Base-by-base conservation (phyloP, 2,888 invertebrate species). In the Acanthosoma haemorrhoidale region DNA sequence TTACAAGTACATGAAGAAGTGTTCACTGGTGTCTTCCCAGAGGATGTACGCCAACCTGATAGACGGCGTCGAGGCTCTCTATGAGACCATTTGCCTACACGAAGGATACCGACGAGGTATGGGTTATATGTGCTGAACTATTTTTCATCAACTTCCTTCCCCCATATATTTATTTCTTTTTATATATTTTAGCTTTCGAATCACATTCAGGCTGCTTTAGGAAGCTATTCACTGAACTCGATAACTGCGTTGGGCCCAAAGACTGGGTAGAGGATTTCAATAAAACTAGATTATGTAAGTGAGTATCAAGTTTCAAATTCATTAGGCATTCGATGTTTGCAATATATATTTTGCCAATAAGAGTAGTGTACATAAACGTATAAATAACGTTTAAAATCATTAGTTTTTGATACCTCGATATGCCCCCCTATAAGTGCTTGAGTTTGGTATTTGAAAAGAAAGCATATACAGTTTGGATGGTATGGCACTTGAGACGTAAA, bases 221-320 rank as follows among this genome's bases (percentile, higher is more conserved):
- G 9, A 67, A 67, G n/a, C 34, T 67, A 15, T 67, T 51, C 34
- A 51, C 29, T 32, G 67, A 67, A 34, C 6, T 67, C 8, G 67
- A 67, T 34, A 67, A 67, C 51, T 67, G 67, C 25, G 51, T 5
- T 13, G 67, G 67, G 6, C 67, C 67, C 1, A 67, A 57, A 15
- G 67, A 67, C 31, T 67, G 67, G 67, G 51, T 43, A 13, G 67
- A 67, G 25, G 67, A 67, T 13, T 15, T 34, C 0, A 67, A 67
- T 18, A 43, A 34, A 21, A 67, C 67, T 11, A 51, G 67, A 34
- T 34, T 67, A 57, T 67, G 67, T 57, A 67, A 67, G 67, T 67
- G 57, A 67, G 67, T 67, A 64, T 29, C 18, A 43, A n/a, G n/a
- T n/a, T n/a, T n/a, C n/a, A n/a, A n/a, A n/a, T n/a, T n/a, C n/a